Evolutionary conservation across 1,140 invertebrate species (phyloP).

Genomic region (Plectrocnemia conspersa): DNA sequence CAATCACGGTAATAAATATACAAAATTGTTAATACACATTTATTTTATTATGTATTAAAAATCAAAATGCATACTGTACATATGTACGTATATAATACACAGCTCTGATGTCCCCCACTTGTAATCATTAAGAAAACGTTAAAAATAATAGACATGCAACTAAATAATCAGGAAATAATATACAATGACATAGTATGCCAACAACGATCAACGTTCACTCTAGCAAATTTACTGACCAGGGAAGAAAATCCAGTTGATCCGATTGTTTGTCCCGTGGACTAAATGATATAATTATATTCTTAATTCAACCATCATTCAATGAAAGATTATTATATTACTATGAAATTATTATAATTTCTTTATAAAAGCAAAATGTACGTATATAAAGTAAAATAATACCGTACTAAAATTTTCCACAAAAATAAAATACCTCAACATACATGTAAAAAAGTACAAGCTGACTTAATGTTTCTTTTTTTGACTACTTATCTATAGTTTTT

Average conservation of each 20-base stretch:
- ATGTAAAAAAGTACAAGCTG: no score
- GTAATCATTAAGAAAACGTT: conserved; percentile 28
- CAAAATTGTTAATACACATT: conserved; percentile 8
- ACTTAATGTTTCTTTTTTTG: no score
- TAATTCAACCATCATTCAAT: no score
- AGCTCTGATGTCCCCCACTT: conserved; percentile 33
- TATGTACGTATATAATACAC: conserved; percentile 12
- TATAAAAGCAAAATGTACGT: no score
- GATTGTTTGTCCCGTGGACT: conserved; percentile 67
- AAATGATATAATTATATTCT: conserved; percentile 36
- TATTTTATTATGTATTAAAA: neutral
- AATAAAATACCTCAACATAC: no score
- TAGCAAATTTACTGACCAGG: conserved; percentile 61
- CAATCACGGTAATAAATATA: no score
- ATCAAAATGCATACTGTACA: conserved; percentile 18
- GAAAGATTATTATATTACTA: no score
- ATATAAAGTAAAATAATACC: no score
- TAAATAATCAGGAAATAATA: conserved; percentile 13
- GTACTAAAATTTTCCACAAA: no score
- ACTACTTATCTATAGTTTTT: no score
- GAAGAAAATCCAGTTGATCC: conserved; percentile 66
- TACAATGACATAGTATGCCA: conserved; percentile 14
- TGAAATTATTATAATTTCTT: no score
- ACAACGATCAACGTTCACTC: conserved; percentile 5
- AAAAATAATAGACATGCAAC: conserved; percentile 23